Base-by-base conservation (phyloP, 2,888 invertebrate genomes). In the Apamea sordens region DNA sequence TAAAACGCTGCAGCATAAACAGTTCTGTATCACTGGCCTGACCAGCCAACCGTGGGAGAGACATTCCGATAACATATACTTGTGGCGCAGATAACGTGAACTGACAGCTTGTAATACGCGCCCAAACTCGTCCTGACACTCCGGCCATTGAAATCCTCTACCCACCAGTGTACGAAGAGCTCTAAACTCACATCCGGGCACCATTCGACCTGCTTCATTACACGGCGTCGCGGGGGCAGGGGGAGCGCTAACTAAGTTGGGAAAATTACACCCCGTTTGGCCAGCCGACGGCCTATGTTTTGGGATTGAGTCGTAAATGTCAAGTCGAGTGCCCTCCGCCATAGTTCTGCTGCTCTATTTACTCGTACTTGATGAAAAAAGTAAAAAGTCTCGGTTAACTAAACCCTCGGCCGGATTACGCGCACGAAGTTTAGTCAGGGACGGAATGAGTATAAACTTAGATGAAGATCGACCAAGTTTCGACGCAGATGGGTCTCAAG, bases 221-320 rank as follows among this genome's bases (percentile, higher is more conserved):
- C 28, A 75, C 81, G 73, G 78, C 32, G 73, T 41, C 72, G 82
- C 83, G 85, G 88, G 86, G 82, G 87, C 87, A 83, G 90, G 87
- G 91, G 93, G 84, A 93, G 95, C 80, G 93, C 95, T 93, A 89
- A 92, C 92, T 93, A 94, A 93, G 92, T 89, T 95, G 95, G 96
- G 93, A 86, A 90, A 92, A 91, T 92, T 92, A 92, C 91, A 93
- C 91, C 83, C 91, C 93, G 94, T 93, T 94, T 92, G 92, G 90
- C 90, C 91, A 91, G 93, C 90, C 92, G 92, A 92, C 95, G 94
- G 93, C 93, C 93, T 93, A 92, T 93, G 95, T 93, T 94, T 95
- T 93, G 92, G 94, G 95, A 97, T 97, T 96, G 96, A 96, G 96
- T 96, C 96, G 96, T 97, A 97, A 97, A 97, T 91, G 96, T 96